Evolutionary conservation across 2,888 invertebrate genomes (phyloP), one percentile per base, ranked within the genome.

Genomic region (Notocelia uddmanniana): DNA sequence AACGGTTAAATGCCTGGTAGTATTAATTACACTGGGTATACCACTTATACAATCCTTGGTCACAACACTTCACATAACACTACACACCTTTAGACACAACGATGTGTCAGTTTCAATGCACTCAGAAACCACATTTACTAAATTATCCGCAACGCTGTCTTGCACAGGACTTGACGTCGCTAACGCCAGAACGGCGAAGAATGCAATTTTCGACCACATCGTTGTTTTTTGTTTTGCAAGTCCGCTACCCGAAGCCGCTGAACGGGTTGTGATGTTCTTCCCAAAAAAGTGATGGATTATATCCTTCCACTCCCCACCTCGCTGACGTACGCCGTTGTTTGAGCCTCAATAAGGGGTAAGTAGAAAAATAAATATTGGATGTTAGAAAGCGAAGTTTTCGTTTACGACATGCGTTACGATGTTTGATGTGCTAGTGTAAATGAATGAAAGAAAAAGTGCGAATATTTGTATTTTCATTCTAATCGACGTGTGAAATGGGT

Each of bases 11-110:
- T 13, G 45, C 41, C n/a, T 59, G n/a, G 45, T 13, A 45, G 45
- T 55, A n/a, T n/a, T n/a, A 37, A 15, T 15, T 9, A 21, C 60
- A 60, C 41, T 60, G 60, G 10, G 3, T 45, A 3, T 64, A 37
- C 52, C 64, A 64, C 64, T 59, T 45, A 48, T 18, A 52, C 50
- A 82, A 79, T 74, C 80, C 77, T 76, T 75, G 83, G 78, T 78
- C 73, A 72, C 75, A 54, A 76, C 81, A 82, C 81, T 79, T 79
- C 86, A 87, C 83, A 80, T 83, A 68, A 59, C 69, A 67, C 21
- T 34, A 63, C 69, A 70, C 92, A 96, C 96, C 94, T 96, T 96
- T 69, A 96, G 85, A 84, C 96, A 96, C 82, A 95, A 84, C 26
- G 94, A 88, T 31, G 95, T 91, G 81, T 95, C 94, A 79, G 90